Base-by-base conservation (phyloP, 2,888 invertebrate genomes). In the Branchellion lobata region DNA sequence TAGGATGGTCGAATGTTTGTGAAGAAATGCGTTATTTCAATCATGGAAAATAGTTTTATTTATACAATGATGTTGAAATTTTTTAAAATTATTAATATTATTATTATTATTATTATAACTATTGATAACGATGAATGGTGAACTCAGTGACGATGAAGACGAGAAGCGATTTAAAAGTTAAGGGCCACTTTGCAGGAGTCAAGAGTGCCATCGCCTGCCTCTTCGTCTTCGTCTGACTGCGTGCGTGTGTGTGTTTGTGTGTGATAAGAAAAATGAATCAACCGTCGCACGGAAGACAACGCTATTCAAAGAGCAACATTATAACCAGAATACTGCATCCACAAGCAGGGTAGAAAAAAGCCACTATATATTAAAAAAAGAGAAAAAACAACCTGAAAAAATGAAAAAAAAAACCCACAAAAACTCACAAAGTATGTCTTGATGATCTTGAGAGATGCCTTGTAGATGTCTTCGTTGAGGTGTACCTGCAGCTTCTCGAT, bases 401-500 rank as follows among this genome's bases (percentile, higher is more conserved):
- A n/a, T n/a, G n/a, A n/a, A n/a, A n/a, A n/a, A n/a, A n/a, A n/a
- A n/a, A n/a, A n/a, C n/a, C n/a, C n/a, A n/a, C n/a, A n/a, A n/a
- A 5, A 57, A 57, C 61, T 18, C 61, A 57, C 61, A 57, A 90
- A 90, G 85, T 86, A 90, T 80, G 86, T 87, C 57, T 89, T 88
- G 79, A 90, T 88, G 81, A 90, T 85, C 53, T 85, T 84, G 80
- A 88, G 85, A 0, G 89, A 87, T 34, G 86, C 84, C 79, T 87
- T 85, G 85, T 90, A 90, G 11, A 90, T 87, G 24, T 87, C 85
- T 80, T 88, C 87, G 82, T 89, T 89, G 80, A 88, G 88, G 83
- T 89, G 89, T 36, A 87, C 86, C 84, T 90, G 90, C 21, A 90
- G 86, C 11, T 83, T 83, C 83, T 90, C 90, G 79, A 90, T 87